Evolutionary conservation across 2,888 invertebrate species (phyloP).

Genomic region (Lathronympha strigana): DNA sequence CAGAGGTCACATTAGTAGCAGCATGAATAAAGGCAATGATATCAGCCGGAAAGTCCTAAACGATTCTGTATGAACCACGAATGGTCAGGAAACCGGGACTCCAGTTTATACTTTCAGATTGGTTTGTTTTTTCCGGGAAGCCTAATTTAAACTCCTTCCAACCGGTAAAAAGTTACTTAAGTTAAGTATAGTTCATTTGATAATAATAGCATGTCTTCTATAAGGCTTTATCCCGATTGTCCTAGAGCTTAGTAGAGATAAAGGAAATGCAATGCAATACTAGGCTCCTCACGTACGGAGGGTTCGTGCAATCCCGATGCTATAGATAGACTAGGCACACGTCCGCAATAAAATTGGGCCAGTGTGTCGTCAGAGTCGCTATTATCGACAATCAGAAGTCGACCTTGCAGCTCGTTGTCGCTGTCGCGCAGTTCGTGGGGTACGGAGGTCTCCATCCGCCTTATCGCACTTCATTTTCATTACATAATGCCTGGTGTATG

Average conservation of each 20-base stretch:
- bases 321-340: slow-evolving; percentile 41
- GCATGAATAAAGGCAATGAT: neutral
- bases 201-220: neutral
- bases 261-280: slow-evolving; percentile 27
- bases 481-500: slow-evolving; percentile 62
- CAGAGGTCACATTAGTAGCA: neutral
- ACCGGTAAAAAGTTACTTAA: neutral
- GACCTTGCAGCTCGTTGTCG: slow-evolving; percentile 82
- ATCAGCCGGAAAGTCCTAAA: neutral
- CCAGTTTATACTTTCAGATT: neutral
- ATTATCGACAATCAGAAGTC: slow-evolving; percentile 79
- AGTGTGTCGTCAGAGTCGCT: slow-evolving; percentile 70
- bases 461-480: slow-evolving; percentile 77
- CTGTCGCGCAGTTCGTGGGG: slow-evolving; percentile 79
- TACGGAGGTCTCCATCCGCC: slow-evolving; percentile 79
- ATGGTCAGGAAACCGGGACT: neutral
- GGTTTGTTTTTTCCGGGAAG: neutral
- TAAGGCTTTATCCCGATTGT: neutral
- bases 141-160: neutral
- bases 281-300: slow-evolving; percentile 14
- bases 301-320: slow-evolving; percentile 27
- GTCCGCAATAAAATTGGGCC: slow-evolving; percentile 67
- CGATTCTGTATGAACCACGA: neutral
- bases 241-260: neutral
- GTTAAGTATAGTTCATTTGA: too few relatives aligned